phyloP scores from a whole-genome alignment of 2,888 invertebrate species.

The Teleiodes luculella region DNA sequence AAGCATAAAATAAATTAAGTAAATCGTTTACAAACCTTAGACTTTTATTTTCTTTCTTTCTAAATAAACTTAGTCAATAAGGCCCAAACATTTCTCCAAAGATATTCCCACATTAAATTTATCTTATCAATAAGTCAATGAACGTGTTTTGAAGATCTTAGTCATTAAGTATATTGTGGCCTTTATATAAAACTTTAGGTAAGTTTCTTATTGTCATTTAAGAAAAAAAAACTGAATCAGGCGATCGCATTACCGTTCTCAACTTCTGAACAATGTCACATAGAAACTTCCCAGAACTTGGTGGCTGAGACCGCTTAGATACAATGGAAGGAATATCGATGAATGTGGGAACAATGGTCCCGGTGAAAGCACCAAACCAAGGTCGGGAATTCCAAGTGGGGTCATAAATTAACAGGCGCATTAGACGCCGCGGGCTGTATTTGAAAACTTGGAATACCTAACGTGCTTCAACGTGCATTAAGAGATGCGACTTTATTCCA shows the following conservation, averaged over 20 bases:
- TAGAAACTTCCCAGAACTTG: not conserved
- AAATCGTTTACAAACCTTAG: no score
- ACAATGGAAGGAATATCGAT: not conserved
- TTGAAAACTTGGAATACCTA: not conserved
- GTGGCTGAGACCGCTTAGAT: not conserved
- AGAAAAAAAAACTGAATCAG: no score
- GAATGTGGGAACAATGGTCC: slow-evolving; percentile 23
- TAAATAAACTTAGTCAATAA: no score
- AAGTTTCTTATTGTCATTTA: no score
- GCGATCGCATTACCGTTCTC: not conserved
- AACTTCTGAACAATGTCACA: not conserved
- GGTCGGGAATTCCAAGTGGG: slow-evolving; percentile 24
- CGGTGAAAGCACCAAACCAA: slow-evolving; percentile 30
- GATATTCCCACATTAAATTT: no score
- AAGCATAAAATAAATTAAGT: no score
- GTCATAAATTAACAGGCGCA: slow-evolving; percentile 33
- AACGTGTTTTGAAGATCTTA: no score
- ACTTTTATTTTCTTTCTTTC: no score
- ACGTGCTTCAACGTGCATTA: not conserved
- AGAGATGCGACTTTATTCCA: not conserved
- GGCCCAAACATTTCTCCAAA: no score
- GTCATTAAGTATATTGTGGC: no score
- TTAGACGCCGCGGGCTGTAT: slow-evolving; percentile 24
- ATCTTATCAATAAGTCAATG: no score
- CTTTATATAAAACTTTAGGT: no score